phyloP scores from a whole-genome alignment of 1,140 invertebrate species.

The Brachionus manjavacas region DNA sequence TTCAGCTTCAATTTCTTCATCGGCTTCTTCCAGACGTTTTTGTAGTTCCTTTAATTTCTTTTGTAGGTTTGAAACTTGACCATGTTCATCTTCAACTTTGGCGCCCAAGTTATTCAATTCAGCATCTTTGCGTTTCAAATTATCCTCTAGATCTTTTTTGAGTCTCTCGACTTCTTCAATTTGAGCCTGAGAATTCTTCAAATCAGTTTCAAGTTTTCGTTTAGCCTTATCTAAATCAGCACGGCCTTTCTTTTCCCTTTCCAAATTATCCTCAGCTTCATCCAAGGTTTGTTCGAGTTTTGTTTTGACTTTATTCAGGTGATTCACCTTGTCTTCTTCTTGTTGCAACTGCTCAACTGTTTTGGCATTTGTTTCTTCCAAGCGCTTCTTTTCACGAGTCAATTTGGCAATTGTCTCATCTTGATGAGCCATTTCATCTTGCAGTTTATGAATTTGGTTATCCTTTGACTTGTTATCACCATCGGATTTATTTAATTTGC shows the following conservation, averaged over 20 bases:
- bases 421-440: constrained; percentile 90
- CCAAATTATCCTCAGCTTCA: constrained; percentile 90
- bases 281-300: constrained; percentile 96
- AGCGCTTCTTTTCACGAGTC: constrained; percentile 96
- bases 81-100: constrained; percentile 91
- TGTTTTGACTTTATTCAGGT: constrained; percentile 95
- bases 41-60: constrained; percentile 93
- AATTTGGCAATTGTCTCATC: constrained; percentile 98
- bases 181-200: constrained; percentile 97
- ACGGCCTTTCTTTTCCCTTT: constrained; percentile 95
- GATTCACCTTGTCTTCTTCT: constrained; percentile 97
- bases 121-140: constrained; percentile 73
- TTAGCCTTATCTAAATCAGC: constrained; percentile 94
- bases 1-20: constrained; percentile 94
- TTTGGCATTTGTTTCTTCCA: constrained; percentile 90
- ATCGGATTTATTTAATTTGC: constrained; percentile 76
- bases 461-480: constrained; percentile 96
- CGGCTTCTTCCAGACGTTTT: constrained; percentile 82
- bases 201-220: constrained; percentile 86
- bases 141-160: constrained; percentile 95
- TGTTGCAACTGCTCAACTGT: constrained; percentile 89
- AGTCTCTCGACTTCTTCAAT: constrained; percentile 92
- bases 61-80: constrained; percentile 94
- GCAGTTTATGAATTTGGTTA: constrained; percentile 86
- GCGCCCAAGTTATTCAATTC: constrained; percentile 86